Evolutionary conservation across 2,797 vertebrate genomes (phyloP), one percentile per base, ranked within the genome.

Genomic region (Chromobotia macracanthus): DNA sequence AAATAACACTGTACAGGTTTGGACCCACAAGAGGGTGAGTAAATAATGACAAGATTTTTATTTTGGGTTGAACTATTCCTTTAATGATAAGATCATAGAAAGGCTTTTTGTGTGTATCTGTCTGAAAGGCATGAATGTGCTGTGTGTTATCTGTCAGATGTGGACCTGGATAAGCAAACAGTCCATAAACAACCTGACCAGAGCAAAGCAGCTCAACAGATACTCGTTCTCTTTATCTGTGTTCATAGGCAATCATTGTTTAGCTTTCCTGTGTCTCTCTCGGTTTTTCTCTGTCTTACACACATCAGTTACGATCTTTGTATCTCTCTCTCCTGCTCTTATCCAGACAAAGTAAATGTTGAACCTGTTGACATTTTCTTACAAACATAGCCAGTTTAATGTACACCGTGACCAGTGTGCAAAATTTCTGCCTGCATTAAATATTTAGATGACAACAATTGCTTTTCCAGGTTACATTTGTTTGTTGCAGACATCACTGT

Each of bases 61-160:
- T 60, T 60, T 28, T 60, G 50, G 50, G 50, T 16, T 51, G 3
- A 51, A 51, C 50, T 51, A 51, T 51, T 51, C 50, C 50, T n/a
- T 51, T 51, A 51, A 6, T 51, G 50, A 51, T 18, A 64, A 63
- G 9, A n/a, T 38, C 28, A 11, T 5, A 35, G 16, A 18, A 63
- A n/a, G 7, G 16, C 3, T 35, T 1, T 3, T 15, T 18, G 10
- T 56, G 35, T 72, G 18, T 53, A 5, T 63, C 25, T 48, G 16
- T 31, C 66, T 70, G 55, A 19, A 50, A 38, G 55, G 68, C 38
- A n/a, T 64, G 58, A 63, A 28, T 65, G 60, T 64, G 68, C 53
- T 64, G 58, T 79, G 48, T 72, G 68, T 79, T 53, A 64, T 71
- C 69, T 16, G 77, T 65, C 48, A 56, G 61, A 72, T 79, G 58